Evolutionary conservation across 2,113 vertebrate genomes (phyloP).

Genomic region (Tautogolabrus adspersus): DNA sequence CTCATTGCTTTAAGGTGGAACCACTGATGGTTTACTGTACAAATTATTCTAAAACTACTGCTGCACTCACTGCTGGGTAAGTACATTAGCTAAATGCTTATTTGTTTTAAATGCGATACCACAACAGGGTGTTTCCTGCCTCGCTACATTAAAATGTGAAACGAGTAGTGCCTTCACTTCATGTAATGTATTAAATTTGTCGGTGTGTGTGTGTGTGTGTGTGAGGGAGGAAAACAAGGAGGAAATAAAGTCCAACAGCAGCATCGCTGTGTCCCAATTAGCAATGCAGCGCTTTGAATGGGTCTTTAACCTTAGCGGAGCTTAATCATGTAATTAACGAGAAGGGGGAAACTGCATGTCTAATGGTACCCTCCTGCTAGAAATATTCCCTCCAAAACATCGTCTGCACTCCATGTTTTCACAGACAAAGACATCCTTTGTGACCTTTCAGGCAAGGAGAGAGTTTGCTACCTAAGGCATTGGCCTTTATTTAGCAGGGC

Average conservation of each 20-base stretch:
- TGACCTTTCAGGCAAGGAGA: constrained; percentile 73
- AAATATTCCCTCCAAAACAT: constrained; percentile 49
- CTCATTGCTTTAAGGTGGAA: constrained; percentile 14
- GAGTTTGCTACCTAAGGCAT: constrained; percentile 44
- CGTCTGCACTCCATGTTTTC: constrained; percentile 57
- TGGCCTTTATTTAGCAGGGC: constrained; percentile 52
- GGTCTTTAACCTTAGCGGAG: constrained; percentile 72
- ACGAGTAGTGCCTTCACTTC: constrained; percentile 32
- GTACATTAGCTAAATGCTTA: constrained; percentile 55
- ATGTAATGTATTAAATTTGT: constrained; percentile 51
- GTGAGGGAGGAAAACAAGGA: constrained; percentile 6
- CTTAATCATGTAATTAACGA: constrained; percentile 76
- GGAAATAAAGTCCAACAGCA: constrained; percentile 40
- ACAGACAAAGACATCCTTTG: constrained; percentile 56
- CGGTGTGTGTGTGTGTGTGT: constrained; percentile 26
- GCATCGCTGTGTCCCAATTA: constrained; percentile 70
- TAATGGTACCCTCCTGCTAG: constrained; percentile 17
- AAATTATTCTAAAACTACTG: background rate
- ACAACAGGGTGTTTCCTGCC: constrained; percentile 55
- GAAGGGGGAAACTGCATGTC: constrained; percentile 36
- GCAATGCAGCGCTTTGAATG: constrained; percentile 59
- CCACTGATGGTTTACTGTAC: background rate
- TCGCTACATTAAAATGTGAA: constrained; percentile 53
- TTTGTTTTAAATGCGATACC: constrained; percentile 44
- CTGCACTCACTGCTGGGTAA: constrained; percentile 42